phyloP scores from a whole-genome alignment of 1,140 invertebrate species.

The Asobara japonica region DNA sequence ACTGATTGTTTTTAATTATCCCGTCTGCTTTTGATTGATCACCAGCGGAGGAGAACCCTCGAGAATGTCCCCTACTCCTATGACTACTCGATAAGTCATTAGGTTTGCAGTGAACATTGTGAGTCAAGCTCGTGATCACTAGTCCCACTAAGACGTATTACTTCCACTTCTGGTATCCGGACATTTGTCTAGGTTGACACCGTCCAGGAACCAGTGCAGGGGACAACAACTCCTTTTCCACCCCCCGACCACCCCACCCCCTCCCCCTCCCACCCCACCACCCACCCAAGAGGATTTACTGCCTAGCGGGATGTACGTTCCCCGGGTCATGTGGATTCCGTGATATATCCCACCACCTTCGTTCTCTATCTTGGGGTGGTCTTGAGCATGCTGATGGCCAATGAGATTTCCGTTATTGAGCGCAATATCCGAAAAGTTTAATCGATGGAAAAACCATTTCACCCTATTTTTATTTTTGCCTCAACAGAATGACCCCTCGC shows the following conservation, averaged over 20 bases:
- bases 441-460: neutral
- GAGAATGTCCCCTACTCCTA: neutral
- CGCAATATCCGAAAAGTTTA: slow-evolving; percentile 10
- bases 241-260: neutral
- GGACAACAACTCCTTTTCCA: slow-evolving; percentile 23
- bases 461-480: neutral
- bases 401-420: neutral
- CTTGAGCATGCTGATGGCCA: neutral
- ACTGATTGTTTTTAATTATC: no score
- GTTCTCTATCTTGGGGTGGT: neutral
- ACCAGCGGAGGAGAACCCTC: no score
- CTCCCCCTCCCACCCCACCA: no score
- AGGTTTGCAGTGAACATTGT: slow-evolving; percentile 14
- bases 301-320: slow-evolving; percentile 22
- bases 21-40: no score
- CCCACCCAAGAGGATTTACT: slow-evolving; percentile 58
- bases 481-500: neutral
- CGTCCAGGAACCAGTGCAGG: slow-evolving; percentile 51
- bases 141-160: slow-evolving; percentile 58
- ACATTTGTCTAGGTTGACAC: slow-evolving; percentile 63
- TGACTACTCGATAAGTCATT: neutral
- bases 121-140: slow-evolving; percentile 13
- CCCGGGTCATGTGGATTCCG: slow-evolving; percentile 18
- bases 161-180: slow-evolving; percentile 65
- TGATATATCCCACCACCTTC: slow-evolving; percentile 12